Evolutionary conservation across 2,888 invertebrate species (phyloP), one percentile per base, ranked within the genome.

Genomic region (Leptura quadrifasciata): DNA sequence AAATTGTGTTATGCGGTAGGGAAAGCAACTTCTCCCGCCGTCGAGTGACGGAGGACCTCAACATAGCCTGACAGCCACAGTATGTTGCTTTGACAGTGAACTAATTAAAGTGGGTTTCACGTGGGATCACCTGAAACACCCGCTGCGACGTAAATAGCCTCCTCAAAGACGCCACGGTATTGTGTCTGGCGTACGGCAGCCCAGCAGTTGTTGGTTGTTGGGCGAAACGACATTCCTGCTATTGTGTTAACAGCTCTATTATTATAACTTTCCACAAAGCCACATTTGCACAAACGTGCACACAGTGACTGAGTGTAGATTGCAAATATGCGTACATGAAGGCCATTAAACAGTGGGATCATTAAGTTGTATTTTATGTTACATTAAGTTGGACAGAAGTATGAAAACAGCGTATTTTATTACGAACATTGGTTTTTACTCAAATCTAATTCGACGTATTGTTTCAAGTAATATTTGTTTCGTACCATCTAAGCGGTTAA

Each of bases 61-160:
- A 63, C 67, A 52, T 63, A 27, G 65, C 52, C 64, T 76, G 77
- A 76, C 84, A 83, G 79, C 77, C 80, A 67, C 81, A 81, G 81
- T 82, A 82, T 83, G 84, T 83, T 82, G 84, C 84, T 85, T 84
- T 85, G 85, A 85, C 86, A 85, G 85, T 81, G 83, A 85, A 85
- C 85, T 85, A 86, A 86, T 86, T 86, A 85, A 86, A 85, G 83
- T 81, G 82, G 80, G 81, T 84, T 84, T 84, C 85, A 84, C 84
- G 83, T 84, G 81, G 83, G 84, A 85, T 85, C 84, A 85, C 85
- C 86, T 85, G 86, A 84, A 84, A 77, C 82, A 80, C 82, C 83
- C 81, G 83, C 64, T 79, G 84, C 81, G 84, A 84, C 84, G 83
- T 82, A 85, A 86, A 86, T 85, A 85, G 84, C 84, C 72, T 79